Base-by-base conservation (phyloP, 2,113 vertebrate species). In the Numida meleagris region DNA sequence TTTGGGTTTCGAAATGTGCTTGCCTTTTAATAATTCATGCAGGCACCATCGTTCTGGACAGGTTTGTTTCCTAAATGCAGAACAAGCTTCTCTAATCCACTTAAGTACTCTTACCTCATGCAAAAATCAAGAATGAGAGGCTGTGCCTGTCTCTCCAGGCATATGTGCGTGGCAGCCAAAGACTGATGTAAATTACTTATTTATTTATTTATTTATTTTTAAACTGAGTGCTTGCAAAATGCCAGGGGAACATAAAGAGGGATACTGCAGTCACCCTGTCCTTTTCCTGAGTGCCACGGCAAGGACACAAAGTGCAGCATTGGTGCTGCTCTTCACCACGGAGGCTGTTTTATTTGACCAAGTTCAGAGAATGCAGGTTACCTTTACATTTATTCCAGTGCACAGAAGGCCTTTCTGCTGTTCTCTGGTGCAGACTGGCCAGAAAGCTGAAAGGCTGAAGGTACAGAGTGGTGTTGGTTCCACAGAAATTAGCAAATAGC, bases 51-150 rank as follows among this genome's bases (percentile, higher is more conserved):
- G 0, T 82, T 80, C 57, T 74, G 63, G 87, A 74, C 84, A 95
- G 48, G 36, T 81, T 85, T 91, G 91, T 93, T 95, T 86, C 82
- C 79, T 86, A 90, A 82, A 81, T 75, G 66, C 76, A 85, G 85
- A 88, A 67, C 72, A 88, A 95, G 88, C 68, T 94, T 75, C 42
- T 38, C 36, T 91, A 43, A 67, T 89, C 88, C 88, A 57, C 78
- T 93, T 83, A 82, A 91, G 91, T 76, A 25, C 67, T 89, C 89
- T 94, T 76, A 80, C 65, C 68, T 91, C 82, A 51, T 85, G 53
- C 38, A 89, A 63, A 91, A 96, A 92, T 89, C 71, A 82, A 27
- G 91, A 96, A 9, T 27, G 75, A 91, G 82, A 81, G 75, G 53
- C 65, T 81, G 53, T 63, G 51, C 25, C 9, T 1, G 0, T 61